Percentiles rank a stretch among this genome's conserved stretches.
phyloP scores from a whole-genome alignment of 2,888 invertebrate genomes.

The Tromatobia lineatoria region DNA sequence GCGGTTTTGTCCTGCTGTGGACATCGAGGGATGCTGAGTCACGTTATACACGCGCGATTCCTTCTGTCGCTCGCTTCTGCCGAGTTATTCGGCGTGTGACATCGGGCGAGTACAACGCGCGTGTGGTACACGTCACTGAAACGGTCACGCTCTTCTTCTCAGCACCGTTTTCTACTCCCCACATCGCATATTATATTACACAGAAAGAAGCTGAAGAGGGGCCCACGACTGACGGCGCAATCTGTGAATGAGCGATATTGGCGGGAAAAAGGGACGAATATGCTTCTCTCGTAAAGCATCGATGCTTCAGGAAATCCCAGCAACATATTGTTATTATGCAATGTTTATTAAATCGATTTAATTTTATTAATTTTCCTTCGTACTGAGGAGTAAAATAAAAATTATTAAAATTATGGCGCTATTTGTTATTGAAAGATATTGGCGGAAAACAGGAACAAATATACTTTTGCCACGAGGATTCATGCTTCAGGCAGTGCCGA shows the following conservation, averaged over 20 bases:
- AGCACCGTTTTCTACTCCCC: slow-evolving; percentile 27
- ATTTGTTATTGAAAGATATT: no score
- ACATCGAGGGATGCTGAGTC: slow-evolving; percentile 80
- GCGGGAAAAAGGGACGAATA: slow-evolving; percentile 11
- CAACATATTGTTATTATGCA: neutral
- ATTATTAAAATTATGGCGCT: no score
- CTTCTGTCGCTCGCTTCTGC: slow-evolving; percentile 63
- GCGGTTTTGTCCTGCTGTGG: slow-evolving; percentile 35
- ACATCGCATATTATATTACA: slow-evolving; percentile 65
- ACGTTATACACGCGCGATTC: slow-evolving; percentile 65
- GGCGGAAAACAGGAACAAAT: no score
- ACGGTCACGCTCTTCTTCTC: slow-evolving; percentile 65
- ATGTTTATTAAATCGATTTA: neutral
- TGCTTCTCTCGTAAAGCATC: neutral
- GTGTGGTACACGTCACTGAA: slow-evolving; percentile 71
- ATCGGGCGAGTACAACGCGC: slow-evolving; percentile 60
- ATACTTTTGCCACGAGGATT: no score
- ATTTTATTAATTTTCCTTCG: no score
- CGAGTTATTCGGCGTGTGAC: slow-evolving; percentile 71
- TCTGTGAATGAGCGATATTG: slow-evolving; percentile 81
- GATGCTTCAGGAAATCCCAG: neutral
- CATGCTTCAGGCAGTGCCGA: no score
- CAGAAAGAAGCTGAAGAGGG: slow-evolving; percentile 44
- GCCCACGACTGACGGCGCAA: slow-evolving; percentile 80
- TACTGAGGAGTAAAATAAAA: no score